Evolutionary conservation across 2,113 vertebrate species (phyloP), one percentile per base, ranked within the genome.

Genomic region (Scomber japonicus): DNA sequence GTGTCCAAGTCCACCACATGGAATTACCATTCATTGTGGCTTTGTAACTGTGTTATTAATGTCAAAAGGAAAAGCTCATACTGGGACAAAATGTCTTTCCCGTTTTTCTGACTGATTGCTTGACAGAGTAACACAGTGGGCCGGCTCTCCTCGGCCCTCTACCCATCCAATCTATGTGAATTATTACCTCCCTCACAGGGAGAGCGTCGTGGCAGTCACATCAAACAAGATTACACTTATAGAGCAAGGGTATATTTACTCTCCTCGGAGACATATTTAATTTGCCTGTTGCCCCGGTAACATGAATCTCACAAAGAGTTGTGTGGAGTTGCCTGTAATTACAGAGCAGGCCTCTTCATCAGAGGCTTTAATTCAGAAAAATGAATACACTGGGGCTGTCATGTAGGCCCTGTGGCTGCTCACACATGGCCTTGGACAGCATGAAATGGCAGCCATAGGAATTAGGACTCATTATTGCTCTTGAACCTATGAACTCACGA

Each of bases 241-340:
- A 88, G 80, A 82, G 79, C 80, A 83, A 87, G 86, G 86, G 88
- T 92, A 84, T 93, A 91, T 94, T 95, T 94, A 94, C 86, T 86
- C 84, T 77, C 80, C 78, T 85, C 44, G 14, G 84, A 89, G 83
- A 89, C 87, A 82, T 88, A 82, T 91, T 92, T 91, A 88, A 93
- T 93, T 93, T 87, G 84, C 71, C 70, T 80, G 92, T 95, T 93
- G 84, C 92, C 90, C 59, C 64, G 90, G 93, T 83, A 88, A 94
- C 91, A 62, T 77, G 81, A 89, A 86, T 90, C 88, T 90, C 91
- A 87, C 91, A 86, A 90, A 84, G 91, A 91, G 77, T 81, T 75
- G 84, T 81, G 82, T 55, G 83, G 82, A 80, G 84, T 88, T 78
- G 91, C 62, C 90, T 89, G 85, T 95, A 95, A 95, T 95, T 94